These are phyloP conservation scores for Ophion ellenae DNA, from an alignment of 2,888 invertebrate genomes.

Conservation along the genomic window DNA sequence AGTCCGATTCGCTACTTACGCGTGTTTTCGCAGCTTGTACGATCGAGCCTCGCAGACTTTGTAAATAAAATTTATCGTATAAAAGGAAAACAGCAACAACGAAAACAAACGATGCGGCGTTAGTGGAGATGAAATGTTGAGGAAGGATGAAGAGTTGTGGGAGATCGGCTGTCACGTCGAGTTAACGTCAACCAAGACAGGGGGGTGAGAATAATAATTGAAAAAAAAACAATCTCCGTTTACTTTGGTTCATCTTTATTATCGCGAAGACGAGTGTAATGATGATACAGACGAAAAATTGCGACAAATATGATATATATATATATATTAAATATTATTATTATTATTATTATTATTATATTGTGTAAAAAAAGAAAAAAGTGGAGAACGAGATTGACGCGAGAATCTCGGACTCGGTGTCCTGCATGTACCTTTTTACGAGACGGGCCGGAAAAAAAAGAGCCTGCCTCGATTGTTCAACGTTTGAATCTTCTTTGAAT, in stretches of 20 bases:
- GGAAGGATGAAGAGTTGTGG: neutral
- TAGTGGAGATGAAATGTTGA: neutral
- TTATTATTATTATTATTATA: constrained; percentile 55
- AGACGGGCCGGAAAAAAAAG: constrained; percentile 60
- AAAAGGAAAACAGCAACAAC: neutral
- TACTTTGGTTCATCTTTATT: constrained; percentile 54
- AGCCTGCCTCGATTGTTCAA: constrained; percentile 46
- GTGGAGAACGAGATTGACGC: constrained; percentile 48
- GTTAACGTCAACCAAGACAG: neutral
- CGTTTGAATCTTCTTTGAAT: constrained; percentile 50
- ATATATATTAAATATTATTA: constrained; percentile 64
- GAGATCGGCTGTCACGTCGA: neutral
- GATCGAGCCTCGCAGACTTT: constrained; percentile 53
- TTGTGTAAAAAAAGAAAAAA: constrained; percentile 45
- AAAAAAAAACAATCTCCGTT: constrained; percentile 26
- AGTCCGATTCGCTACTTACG: constrained; percentile 49
- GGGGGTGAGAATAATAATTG: neutral
- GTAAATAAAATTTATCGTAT: constrained; percentile 44
- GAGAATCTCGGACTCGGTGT: constrained; percentile 56
- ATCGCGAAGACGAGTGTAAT: constrained; percentile 55
- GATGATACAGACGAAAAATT: constrained; percentile 54
- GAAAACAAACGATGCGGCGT: neutral
- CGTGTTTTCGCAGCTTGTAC: constrained; percentile 36
- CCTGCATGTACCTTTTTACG: constrained; percentile 75
- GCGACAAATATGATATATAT: constrained; percentile 63